phyloP scores from a whole-genome alignment of 2,888 invertebrate species.

The Plagodis pulveraria region DNA sequence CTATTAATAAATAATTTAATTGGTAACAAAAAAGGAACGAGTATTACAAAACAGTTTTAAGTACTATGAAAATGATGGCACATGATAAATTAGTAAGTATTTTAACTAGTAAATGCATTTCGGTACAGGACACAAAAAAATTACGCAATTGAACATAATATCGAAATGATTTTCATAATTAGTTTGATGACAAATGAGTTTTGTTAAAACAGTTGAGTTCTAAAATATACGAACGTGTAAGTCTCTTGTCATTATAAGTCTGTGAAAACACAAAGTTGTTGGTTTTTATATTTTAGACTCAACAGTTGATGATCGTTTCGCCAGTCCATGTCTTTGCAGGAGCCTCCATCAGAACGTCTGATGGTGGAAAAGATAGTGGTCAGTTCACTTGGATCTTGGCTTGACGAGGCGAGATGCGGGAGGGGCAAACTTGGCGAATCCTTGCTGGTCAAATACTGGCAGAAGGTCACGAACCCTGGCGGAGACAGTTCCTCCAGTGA shows the following conservation, averaged over 20 bases:
- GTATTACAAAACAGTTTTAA: constrained; percentile 40
- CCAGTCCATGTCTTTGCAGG: constrained; percentile 24
- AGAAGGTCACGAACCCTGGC: constrained; percentile 89
- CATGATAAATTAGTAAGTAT: constrained; percentile 46
- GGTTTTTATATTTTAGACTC: constrained; percentile 9
- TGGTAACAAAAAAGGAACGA: constrained; percentile 54
- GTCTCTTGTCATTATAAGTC: not conserved
- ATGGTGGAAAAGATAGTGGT: constrained; percentile 5
- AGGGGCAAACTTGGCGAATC: constrained; percentile 93
- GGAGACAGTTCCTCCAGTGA: constrained; percentile 88
- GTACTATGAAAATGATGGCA: constrained; percentile 53
- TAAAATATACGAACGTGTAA: constrained; percentile 10
- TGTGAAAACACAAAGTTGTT: not conserved
- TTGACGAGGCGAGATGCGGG: constrained; percentile 92
- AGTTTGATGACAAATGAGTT: constrained; percentile 26
- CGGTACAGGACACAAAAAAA: constrained; percentile 47
- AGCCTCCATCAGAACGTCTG: constrained; percentile 11
- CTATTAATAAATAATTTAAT: constrained; percentile 48
- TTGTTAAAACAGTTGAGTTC: constrained; percentile 17
- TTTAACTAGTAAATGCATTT: constrained; percentile 58
- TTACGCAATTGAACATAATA: constrained; percentile 31
- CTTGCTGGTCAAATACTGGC: constrained; percentile 94
- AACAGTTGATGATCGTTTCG: constrained; percentile 19
- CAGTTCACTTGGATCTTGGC: constrained; percentile 78
- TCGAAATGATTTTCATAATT: constrained; percentile 26